phyloP scores from a whole-genome alignment of 2,888 invertebrate genomes.

The Habrosyne pyritoides region DNA sequence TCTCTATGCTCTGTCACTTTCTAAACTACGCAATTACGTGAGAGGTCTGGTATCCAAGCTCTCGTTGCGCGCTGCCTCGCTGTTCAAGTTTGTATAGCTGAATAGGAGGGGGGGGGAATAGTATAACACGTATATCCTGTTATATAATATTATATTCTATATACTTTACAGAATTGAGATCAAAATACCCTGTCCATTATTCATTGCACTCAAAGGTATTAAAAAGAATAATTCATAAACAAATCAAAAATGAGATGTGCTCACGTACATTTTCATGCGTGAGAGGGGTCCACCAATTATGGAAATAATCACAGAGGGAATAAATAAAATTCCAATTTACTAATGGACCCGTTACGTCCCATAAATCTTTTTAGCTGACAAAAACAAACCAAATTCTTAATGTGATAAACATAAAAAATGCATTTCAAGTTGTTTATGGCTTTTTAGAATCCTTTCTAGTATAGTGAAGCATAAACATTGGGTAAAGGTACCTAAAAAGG shows the following conservation, averaged over 20 bases:
- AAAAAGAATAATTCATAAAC: neutral
- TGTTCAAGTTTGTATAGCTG: no score
- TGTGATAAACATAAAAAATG: conserved; percentile 3
- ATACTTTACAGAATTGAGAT: neutral
- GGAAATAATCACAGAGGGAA: conserved; percentile 17
- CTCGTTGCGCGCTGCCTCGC: no score
- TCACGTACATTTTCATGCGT: neutral
- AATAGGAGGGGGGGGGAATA: no score
- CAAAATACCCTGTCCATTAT: neutral
- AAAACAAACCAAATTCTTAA: conserved; percentile 17
- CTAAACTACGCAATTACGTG: no score
- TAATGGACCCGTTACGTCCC: conserved; percentile 28
- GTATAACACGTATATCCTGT: no score
- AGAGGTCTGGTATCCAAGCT: no score
- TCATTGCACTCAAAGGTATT: neutral
- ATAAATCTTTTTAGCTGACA: conserved; percentile 28
- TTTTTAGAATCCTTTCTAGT: neutral
- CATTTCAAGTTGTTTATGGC: neutral
- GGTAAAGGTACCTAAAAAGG: neutral
- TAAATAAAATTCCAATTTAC: conserved; percentile 27
- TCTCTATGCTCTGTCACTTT: no score
- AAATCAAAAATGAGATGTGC: neutral
- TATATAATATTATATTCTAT: no score
- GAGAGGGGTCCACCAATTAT: conserved; percentile 16
- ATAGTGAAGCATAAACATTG: no score